phyloP scores from a whole-genome alignment of 2,888 invertebrate species.

The Polydrusus tereticollis region DNA sequence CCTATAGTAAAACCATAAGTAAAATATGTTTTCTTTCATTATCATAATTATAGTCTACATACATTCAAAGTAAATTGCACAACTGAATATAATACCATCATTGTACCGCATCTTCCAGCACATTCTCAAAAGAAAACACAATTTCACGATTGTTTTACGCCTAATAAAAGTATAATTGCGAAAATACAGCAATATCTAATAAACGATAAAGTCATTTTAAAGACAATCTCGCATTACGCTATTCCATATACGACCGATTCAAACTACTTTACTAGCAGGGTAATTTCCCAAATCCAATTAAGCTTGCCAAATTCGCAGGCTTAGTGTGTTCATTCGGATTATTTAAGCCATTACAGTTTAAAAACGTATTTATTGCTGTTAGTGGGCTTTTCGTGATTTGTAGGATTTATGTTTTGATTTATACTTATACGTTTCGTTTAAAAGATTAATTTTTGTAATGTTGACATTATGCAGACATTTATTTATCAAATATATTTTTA shows the following conservation, averaged over 20 bases:
- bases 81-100: no score
- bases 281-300: constrained; percentile 57
- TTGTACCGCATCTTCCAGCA: no score
- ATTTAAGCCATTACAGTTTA: constrained; percentile 15
- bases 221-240: constrained; percentile 20
- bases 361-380: constrained; percentile 22
- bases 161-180: neutral
- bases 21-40: no score
- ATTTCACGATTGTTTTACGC: neutral
- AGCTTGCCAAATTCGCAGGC: constrained; percentile 43
- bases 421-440: neutral
- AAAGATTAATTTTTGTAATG: neutral
- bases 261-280: constrained; percentile 27
- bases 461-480: no score
- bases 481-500: no score
- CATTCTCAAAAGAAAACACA: neutral
- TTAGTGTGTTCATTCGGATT: constrained; percentile 18
- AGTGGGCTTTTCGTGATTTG: constrained; percentile 1
- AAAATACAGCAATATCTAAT: constrained; percentile 13
- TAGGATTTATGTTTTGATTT: neutral
- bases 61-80: no score
- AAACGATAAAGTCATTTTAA: constrained; percentile 26
- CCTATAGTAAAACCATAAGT: no score
- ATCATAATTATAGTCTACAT: no score
- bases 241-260: constrained; percentile 18